These are phyloP conservation scores for Catagonus wagneri DNA, from an alignment of 2,113 vertebrate genomes.

Conservation along the genomic window DNA sequence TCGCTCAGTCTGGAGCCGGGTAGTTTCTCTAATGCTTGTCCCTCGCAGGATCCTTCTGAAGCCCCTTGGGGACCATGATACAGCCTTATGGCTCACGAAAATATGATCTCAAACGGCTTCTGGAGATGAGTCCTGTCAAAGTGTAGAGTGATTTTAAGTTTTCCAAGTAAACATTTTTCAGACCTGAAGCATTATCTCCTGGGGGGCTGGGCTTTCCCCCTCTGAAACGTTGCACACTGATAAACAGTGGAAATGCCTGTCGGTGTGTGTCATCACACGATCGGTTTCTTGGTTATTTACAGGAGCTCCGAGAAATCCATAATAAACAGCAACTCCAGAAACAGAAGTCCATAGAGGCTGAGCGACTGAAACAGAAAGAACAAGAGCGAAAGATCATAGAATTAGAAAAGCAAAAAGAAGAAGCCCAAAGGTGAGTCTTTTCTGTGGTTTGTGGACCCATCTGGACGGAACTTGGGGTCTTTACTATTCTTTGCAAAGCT, in stretches of 20 bases:
- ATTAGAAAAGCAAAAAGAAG: conserved; percentile 89
- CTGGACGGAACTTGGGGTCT: neutral
- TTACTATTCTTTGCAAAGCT: neutral
- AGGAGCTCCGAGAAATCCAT: conserved; percentile 98
- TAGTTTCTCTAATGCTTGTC: neutral
- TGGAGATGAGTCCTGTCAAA: neutral
- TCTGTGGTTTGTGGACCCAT: neutral
- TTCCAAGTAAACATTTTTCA: neutral
- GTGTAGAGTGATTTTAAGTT: neutral
- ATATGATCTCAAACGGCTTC: neutral
- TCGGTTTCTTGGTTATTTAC: conserved; percentile 66
- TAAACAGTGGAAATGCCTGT: neutral
- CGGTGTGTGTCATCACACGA: neutral
- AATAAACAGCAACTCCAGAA: conserved; percentile 95
- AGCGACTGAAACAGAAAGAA: conserved; percentile 89
- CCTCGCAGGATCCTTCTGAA: neutral
- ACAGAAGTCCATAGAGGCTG: conserved; percentile 90
- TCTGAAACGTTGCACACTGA: neutral
- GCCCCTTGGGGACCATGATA: neutral
- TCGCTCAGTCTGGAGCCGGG: neutral
- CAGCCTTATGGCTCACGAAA: neutral
- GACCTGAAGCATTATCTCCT: neutral
- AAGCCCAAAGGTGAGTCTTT: conserved; percentile 87
- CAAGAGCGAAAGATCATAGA: conserved; percentile 88
- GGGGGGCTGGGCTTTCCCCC: neutral